Evolutionary conservation across 1,140 invertebrate genomes (phyloP).

Genomic region (Drosophila biarmipes): DNA sequence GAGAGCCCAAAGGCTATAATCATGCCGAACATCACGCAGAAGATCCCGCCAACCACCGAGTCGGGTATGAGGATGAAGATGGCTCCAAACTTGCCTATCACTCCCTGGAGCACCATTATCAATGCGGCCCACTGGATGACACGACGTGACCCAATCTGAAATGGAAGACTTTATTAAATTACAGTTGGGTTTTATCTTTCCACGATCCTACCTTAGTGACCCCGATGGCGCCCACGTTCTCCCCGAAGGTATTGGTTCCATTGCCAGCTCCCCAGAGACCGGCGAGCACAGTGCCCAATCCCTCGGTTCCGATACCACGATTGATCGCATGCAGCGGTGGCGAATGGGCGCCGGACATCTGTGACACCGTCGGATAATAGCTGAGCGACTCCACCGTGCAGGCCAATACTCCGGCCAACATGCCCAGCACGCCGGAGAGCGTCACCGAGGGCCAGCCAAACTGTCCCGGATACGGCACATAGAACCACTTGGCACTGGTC

Average conservation of each 20-base stretch:
- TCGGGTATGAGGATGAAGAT: constrained; percentile 95
- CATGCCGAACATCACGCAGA: constrained; percentile 95
- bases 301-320: constrained; percentile 93
- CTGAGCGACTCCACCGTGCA: constrained; percentile 95
- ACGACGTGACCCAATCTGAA: constrained; percentile 92
- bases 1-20: constrained; percentile 93
- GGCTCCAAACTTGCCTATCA: constrained; percentile 93
- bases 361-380: constrained; percentile 94
- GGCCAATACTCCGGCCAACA: constrained; percentile 93
- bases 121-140: constrained; percentile 93
- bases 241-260: constrained; percentile 94
- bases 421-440: constrained; percentile 89
- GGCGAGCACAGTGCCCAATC: constrained; percentile 92
- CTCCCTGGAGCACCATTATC: constrained; percentile 91
- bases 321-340: constrained; percentile 95
- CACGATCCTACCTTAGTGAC: constrained; percentile 86
- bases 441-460: constrained; percentile 93
- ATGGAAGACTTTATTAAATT: not conserved
- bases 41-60: constrained; percentile 94
- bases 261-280: constrained; percentile 93
- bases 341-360: constrained; percentile 91
- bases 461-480: constrained; percentile 94
- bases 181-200: too few relatives aligned
- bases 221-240: constrained; percentile 96
- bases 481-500: constrained; percentile 91